Base-by-base conservation (phyloP, 2,888 invertebrate species). In the Liodrosophila aerea region DNA sequence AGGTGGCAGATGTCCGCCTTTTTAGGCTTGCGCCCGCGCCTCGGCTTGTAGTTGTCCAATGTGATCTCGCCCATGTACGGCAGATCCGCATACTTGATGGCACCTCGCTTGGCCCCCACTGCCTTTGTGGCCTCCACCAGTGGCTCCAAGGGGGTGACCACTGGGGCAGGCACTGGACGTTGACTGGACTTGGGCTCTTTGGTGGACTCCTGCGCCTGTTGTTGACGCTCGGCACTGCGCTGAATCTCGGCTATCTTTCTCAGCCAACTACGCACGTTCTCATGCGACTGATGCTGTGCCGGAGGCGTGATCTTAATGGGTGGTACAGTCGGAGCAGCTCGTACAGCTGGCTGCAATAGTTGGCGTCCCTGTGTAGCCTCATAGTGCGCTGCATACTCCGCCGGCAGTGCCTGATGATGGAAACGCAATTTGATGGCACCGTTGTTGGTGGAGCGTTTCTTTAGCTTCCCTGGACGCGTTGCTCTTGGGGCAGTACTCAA, bases 21-120 rank as follows among this genome's bases (percentile, higher is more conserved):
- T 87, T 97, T 97, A 0, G 97, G 97, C 86, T 97, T 97, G 12
- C 97, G 91, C 0, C 97, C 97, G 63, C 97, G 92, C 31, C 96
- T 91, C 0, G 97, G 97, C 76, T 96, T 95, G 9, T 95, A 95
- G 89, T 97, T 96, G 86, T 96, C 96, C 51, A 97, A 89, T 0
- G 96, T 96, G 92, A 97, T 96, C 88, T 97, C 97, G 0, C 97
- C 97, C 96, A 97, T 97, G 89, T 96, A 97, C 0, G 97, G 97
- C 40, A 97, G 90, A 85, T 97, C 96, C 39, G 95, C 94, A 86
- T 95, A 96, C 39, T 94, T 94, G 73, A 95, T 92, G 18, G 64
- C 50, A 22, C 93, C 91, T 62, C 91, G 87, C 45, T 78, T 87
- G 1, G 46, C 2, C 12, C 58, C 18, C 57, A 91, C 89, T 2